Evolutionary conservation across 1,140 invertebrate species (phyloP).

Genomic region (Zaprionus africanus): DNA sequence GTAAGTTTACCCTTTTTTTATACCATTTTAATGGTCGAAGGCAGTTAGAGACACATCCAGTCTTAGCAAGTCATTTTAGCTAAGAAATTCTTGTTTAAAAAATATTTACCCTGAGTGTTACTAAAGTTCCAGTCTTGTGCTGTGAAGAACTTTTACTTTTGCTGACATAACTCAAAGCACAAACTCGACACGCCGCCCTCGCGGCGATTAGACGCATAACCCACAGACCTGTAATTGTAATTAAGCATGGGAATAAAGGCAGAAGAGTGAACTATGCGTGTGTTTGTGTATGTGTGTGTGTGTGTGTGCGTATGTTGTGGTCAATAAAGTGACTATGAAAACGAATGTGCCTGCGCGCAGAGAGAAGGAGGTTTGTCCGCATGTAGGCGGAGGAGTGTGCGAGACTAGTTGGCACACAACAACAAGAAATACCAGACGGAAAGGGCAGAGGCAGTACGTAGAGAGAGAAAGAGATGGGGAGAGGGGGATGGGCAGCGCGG

Average conservation of each 20-base stretch:
- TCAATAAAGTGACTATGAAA: conserved; percentile 62
- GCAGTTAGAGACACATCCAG: no score
- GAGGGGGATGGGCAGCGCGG: conserved; percentile 17
- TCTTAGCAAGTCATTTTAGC: no score
- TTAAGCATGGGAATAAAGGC: conserved; percentile 73
- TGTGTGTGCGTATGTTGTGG: conserved; percentile 44
- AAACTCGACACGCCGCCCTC: conserved; percentile 1
- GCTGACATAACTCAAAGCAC: conserved; percentile 35
- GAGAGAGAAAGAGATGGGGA: conserved; percentile 20
- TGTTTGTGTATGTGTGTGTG: conserved; percentile 24
- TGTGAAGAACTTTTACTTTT: conserved; percentile 45
- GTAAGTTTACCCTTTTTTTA: no score
- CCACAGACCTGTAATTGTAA: conserved; percentile 73
- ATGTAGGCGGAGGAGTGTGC: conserved; percentile 31
- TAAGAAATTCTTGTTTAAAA: background rate
- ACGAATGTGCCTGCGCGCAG: conserved; percentile 28
- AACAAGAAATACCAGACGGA: conserved; percentile 59
- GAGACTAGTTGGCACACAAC: conserved; percentile 24
- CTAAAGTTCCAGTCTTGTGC: background rate
- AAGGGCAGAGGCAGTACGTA: conserved; percentile 54
- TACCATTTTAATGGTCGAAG: no score
- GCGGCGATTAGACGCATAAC: conserved; percentile 41
- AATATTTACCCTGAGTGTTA: background rate
- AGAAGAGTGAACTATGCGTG: conserved; percentile 23
- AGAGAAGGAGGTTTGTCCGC: background rate